phyloP scores from a whole-genome alignment of 2,113 vertebrate species.

The Hemibagrus wyckioides region DNA sequence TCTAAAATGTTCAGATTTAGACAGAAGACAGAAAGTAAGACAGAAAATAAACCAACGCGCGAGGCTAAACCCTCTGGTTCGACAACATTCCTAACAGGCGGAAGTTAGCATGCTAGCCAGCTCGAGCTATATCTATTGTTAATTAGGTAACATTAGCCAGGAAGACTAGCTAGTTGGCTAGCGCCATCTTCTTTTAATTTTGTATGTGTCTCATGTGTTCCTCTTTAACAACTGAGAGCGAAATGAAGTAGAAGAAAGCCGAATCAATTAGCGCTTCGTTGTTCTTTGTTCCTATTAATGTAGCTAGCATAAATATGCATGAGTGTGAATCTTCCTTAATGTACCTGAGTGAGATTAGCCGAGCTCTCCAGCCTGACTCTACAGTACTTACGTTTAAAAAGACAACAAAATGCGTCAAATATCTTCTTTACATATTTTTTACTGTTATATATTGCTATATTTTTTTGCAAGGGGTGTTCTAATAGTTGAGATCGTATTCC shows the following conservation, averaged over 20 bases:
- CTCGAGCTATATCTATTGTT: slow-evolving; percentile 34
- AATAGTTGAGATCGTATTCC: not conserved
- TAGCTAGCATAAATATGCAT: not conserved
- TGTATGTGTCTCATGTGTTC: not conserved
- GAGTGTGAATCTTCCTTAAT: not conserved
- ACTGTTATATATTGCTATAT: too few species aligned
- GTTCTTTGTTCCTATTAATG: not conserved
- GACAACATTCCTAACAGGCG: too few species aligned
- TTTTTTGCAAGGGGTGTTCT: not conserved
- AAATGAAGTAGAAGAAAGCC: not conserved
- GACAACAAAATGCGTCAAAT: not conserved
- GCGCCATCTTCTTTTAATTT: not conserved
- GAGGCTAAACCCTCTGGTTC: not conserved
- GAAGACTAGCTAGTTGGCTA: not conserved
- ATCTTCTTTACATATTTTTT: not conserved
- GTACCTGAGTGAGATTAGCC: not conserved
- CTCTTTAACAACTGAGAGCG: too few species aligned
- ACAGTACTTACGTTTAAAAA: not conserved
- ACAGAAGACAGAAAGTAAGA: too few species aligned
- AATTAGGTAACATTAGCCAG: slow-evolving; percentile 25
- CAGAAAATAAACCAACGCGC: not conserved
- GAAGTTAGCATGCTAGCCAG: slow-evolving; percentile 25
- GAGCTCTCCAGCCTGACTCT: not conserved
- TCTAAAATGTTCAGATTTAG: not conserved
- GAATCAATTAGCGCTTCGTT: not conserved